These are phyloP conservation scores for Acleris holmiana DNA, from an alignment of 2,888 invertebrate species.

Conservation along the genomic window DNA sequence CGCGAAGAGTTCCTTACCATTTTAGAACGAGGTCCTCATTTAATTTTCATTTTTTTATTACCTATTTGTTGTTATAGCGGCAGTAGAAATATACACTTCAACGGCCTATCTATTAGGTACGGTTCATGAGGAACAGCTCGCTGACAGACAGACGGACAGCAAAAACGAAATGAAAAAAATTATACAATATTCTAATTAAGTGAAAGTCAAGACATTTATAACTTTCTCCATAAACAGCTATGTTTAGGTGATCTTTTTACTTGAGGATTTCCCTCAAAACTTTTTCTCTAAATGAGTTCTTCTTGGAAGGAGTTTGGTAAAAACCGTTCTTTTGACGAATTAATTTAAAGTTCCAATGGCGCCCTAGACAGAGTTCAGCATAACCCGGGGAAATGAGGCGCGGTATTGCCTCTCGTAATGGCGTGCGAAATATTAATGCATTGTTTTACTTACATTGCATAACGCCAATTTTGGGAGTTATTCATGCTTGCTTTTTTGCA, in stretches of 20 bases:
- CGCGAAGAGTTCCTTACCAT: too few species aligned
- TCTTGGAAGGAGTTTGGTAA: slow-evolving; percentile 42
- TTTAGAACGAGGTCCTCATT: too few species aligned
- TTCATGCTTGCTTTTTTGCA: neutral
- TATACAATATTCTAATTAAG: too few species aligned
- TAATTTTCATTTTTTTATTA: too few species aligned
- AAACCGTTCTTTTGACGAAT: slow-evolving; percentile 53
- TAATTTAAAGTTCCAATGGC: slow-evolving; percentile 50
- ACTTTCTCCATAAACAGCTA: slow-evolving; percentile 33
- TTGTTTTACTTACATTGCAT: slow-evolving; percentile 16
- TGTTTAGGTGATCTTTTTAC: slow-evolving; percentile 31
- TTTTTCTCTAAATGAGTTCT: slow-evolving; percentile 48
- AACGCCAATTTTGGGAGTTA: neutral
- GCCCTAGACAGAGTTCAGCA: slow-evolving; percentile 45
- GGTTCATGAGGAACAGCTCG: too few species aligned
- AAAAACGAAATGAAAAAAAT: too few species aligned
- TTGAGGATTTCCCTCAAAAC: slow-evolving; percentile 36
- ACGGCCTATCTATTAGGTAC: too few species aligned
- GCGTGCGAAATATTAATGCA: slow-evolving; percentile 41
- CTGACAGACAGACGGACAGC: too few species aligned
- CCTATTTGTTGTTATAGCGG: too few species aligned
- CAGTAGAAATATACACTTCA: too few species aligned
- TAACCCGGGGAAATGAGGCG: slow-evolving; percentile 39
- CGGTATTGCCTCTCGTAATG: slow-evolving; percentile 46
- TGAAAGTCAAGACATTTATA: slow-evolving; percentile 14